Base-by-base conservation (phyloP, 1,140 invertebrate species). In the Danaus plexippus region DNA sequence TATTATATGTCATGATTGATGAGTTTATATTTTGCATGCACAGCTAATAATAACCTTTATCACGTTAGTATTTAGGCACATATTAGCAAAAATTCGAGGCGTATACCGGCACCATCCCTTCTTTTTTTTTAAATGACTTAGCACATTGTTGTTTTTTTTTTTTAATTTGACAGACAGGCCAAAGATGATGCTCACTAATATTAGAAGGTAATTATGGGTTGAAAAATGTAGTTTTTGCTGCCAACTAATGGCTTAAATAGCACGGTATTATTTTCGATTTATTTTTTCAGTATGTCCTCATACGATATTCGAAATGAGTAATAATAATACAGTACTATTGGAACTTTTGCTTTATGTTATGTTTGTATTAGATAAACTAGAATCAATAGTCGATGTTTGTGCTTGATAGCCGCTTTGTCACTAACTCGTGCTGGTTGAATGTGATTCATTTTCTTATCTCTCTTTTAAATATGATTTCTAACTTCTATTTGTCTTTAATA, bases 371-470 rank as follows among this genome's bases (percentile, higher is more conserved):
- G 80, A 83, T 80, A 83, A 80, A 74, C 69, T 80, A 64, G 5
- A 80, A 74, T 73, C 77, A 83, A 83, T 80, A 80, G 72, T 45
- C 54, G 15, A 9, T 75, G 68, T 83, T 77, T 80, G 57, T 51
- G 63, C 60, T 61, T 77, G 77, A 77, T 76, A 77, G 59, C 50
- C 68, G 66, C 72, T 75, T 79, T 78, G 79, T 77, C 57, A 58
- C 63, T 72, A 57, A 70, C 65, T 61, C 55, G 49, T 73, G 70
- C 69, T 72, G 77, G 67, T 73, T 76, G 67, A 66, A 56, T 67
- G 51, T 67, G 66, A 77, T 72, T 78, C 69, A 72, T 66, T 71
- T 46, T 76, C 67, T 75, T 77, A 76, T 73, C 71, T 71, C 43
- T 46, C 46, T 10, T 13, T 42, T 50, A 58, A 58, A 58, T 52